A percentile compares a stretch with the other conserved stretches of the same genome.
Conservation (phyloP, 2,888 invertebrate species). For the Thera obeliscata region DNA sequence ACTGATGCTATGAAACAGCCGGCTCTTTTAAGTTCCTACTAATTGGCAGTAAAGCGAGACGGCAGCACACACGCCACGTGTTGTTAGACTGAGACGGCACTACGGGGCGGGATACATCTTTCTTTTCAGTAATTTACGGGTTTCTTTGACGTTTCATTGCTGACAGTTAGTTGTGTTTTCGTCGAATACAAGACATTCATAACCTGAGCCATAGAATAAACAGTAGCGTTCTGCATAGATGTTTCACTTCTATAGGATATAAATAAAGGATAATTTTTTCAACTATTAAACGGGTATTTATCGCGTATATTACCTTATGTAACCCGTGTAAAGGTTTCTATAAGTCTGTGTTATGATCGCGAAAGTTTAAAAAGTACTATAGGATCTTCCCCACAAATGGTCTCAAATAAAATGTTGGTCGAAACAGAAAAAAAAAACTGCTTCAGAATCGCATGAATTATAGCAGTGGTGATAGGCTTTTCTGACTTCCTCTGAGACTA, state of each 20-base stretch:
- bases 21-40: conserved; percentile 65
- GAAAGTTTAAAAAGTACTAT: no score
- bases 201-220: conserved; percentile 55
- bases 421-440: no score
- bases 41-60: conserved; percentile 66
- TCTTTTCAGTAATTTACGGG: conserved; percentile 69
- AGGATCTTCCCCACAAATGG: background rate
- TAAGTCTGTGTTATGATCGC: no score
- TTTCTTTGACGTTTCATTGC: conserved; percentile 57
- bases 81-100: conserved; percentile 51
- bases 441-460: no score
- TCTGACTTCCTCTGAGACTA: no score
- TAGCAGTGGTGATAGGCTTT: no score
- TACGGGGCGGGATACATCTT: conserved; percentile 75
- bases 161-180: conserved; percentile 69
- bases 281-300: no score
- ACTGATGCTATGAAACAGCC: conserved; percentile 51
- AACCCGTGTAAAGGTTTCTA: no score
- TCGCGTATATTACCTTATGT: no score
- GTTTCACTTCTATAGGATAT: no score
- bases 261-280: no score
- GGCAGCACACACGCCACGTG: conserved; percentile 38
- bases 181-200: conserved; percentile 72
- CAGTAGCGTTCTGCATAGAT: background rate
- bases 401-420: no score